Conservation (phyloP, 2,888 invertebrate genomes). For the Campoplex nolae region DNA sequence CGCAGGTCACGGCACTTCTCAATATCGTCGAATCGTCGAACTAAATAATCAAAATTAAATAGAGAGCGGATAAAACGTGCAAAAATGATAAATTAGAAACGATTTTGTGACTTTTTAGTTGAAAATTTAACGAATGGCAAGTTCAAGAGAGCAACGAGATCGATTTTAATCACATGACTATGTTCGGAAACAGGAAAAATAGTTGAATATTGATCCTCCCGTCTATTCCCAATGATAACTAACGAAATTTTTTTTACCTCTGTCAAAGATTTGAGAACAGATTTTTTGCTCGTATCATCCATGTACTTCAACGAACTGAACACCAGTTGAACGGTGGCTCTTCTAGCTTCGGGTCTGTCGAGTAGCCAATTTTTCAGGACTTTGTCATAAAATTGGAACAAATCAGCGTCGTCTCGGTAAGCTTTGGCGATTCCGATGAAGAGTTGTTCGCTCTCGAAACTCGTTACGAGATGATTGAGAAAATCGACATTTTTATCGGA, state of each 20-base stretch:
- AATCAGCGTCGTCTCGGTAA: slow-evolving; percentile 76
- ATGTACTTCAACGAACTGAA: slow-evolving; percentile 88
- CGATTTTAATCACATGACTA: no score
- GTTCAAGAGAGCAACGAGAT: no score
- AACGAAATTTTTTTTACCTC: slow-evolving; percentile 84
- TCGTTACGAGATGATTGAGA: slow-evolving; percentile 86
- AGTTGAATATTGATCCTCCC: no score
- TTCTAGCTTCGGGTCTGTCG: slow-evolving; percentile 85
- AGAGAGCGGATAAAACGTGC: no score
- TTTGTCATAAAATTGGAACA: slow-evolving; percentile 83
- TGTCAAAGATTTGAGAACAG: slow-evolving; percentile 86
- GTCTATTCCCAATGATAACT: neutral
- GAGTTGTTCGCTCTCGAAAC: slow-evolving; percentile 86
- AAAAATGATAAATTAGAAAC: no score
- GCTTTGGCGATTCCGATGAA: slow-evolving; percentile 84
- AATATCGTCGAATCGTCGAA: slow-evolving; percentile 73
- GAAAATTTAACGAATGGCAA: no score
- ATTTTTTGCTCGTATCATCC: slow-evolving; percentile 85
- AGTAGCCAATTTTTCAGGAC: slow-evolving; percentile 85
- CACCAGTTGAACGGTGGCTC: slow-evolving; percentile 87
- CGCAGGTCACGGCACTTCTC: slow-evolving; percentile 75
- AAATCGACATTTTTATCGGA: slow-evolving; percentile 85
- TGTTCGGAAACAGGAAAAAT: no score
- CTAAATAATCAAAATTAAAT: slow-evolving; percentile 64
- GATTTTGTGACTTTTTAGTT: no score